A percentile compares a stretch with the other conserved stretches of the same genome.
phyloP scores from a whole-genome alignment of 1,140 invertebrate species.

The Agrilus planipennis region DNA sequence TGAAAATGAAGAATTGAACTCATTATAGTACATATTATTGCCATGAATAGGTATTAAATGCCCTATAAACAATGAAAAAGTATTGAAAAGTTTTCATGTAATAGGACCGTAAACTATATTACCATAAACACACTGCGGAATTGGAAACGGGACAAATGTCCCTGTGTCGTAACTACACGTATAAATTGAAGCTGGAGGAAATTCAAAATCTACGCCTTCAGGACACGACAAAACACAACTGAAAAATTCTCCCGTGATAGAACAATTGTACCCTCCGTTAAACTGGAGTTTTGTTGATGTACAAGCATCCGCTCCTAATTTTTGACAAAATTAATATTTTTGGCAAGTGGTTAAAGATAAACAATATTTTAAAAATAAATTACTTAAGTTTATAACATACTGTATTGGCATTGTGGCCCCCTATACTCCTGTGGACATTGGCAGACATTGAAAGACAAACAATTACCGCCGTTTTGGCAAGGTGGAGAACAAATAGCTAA shows the following conservation, averaged over 20 bases:
- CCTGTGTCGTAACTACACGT: slow-evolving; percentile 56
- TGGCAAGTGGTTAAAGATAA: not conserved
- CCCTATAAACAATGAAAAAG: too few species aligned
- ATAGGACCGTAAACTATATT: slow-evolving; percentile 17
- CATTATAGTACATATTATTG: too few species aligned
- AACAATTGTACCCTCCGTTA: slow-evolving; percentile 64
- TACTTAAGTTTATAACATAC: slow-evolving; percentile 38
- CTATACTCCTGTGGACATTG: slow-evolving; percentile 59
- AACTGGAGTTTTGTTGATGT: slow-evolving; percentile 49
- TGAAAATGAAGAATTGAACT: too few species aligned
- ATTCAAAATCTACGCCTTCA: slow-evolving; percentile 45
- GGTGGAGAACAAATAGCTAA: slow-evolving; percentile 58
- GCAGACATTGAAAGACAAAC: slow-evolving; percentile 60
- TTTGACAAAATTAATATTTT: too few species aligned
- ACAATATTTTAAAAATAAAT: slow-evolving; percentile 1
- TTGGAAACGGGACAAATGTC: slow-evolving; percentile 50
- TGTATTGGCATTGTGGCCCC: slow-evolving; percentile 64
- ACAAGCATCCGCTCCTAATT: slow-evolving; percentile 44
- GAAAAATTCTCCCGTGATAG: slow-evolving; percentile 42
- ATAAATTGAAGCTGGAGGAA: slow-evolving; percentile 47
- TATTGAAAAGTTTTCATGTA: too few species aligned
- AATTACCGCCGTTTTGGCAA: slow-evolving; percentile 65
- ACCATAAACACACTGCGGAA: slow-evolving; percentile 64
- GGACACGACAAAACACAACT: slow-evolving; percentile 58
- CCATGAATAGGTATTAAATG: too few species aligned